Percentiles rank a stretch among this genome's conserved stretches.
These are phyloP conservation scores for Rhagonycha lutea DNA, from an alignment of 2,888 invertebrate species.

Conservation along the genomic window DNA sequence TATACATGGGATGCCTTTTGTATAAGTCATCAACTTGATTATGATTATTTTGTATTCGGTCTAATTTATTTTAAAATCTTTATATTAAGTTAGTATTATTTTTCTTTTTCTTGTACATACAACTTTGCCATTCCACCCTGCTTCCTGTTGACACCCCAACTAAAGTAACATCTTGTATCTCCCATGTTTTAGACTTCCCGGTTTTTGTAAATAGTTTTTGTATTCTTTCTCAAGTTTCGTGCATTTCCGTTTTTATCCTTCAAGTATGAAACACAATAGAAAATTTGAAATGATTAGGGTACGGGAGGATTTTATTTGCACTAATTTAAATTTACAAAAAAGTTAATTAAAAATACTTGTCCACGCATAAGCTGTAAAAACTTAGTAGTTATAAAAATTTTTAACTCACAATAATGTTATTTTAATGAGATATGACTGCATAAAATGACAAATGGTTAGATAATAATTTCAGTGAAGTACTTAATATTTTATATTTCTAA, in stretches of 20 bases:
- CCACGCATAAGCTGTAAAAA: background rate
- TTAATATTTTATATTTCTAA: too few relatives aligned
- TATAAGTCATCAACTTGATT: background rate
- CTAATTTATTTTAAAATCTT: background rate
- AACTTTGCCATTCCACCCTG: background rate
- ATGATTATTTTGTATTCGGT: background rate
- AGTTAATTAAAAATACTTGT: background rate
- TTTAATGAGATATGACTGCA: background rate
- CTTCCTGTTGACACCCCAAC: background rate
- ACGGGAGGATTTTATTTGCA: background rate
- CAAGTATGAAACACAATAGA: too few relatives aligned
- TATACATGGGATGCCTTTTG: background rate
- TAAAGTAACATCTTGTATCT: background rate
- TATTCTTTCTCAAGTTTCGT: too few relatives aligned
- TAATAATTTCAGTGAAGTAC: background rate
- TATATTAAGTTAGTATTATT: background rate
- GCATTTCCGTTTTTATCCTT: background rate
- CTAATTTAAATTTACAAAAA: background rate
- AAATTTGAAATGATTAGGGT: background rate
- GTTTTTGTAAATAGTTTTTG: background rate
- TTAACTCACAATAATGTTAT: background rate
- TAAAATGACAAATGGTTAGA: background rate
- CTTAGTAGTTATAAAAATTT: background rate
- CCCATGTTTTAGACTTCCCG: background rate
- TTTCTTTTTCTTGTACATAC: background rate